phyloP scores from a whole-genome alignment of 2,888 invertebrate species.

The Xestia sexstrigata region DNA sequence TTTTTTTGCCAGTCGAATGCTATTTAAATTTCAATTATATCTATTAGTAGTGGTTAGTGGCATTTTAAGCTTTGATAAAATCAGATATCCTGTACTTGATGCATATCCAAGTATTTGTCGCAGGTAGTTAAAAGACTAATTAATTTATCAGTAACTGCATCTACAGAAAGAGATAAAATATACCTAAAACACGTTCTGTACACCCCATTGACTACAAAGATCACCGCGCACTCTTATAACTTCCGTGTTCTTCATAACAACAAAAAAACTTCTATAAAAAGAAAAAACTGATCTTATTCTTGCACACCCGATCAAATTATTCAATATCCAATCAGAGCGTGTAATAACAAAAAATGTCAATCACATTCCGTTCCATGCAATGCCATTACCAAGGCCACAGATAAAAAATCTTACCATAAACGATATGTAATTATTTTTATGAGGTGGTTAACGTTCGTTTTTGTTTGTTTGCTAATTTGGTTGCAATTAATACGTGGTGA shows the following conservation, averaged over 20 bases:
- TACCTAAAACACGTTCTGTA: background rate
- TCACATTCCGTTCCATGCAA: slow-evolving; percentile 62
- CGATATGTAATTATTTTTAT: slow-evolving; percentile 53
- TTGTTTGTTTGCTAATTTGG: slow-evolving; percentile 36
- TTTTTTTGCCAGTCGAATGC: slow-evolving; percentile 8
- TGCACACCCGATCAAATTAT: slow-evolving; percentile 33
- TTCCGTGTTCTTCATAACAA: slow-evolving; percentile 40
- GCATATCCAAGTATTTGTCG: background rate
- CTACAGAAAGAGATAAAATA: background rate
- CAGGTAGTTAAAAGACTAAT: background rate
- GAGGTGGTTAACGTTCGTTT: slow-evolving; percentile 31
- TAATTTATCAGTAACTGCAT: background rate
- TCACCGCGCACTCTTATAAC: slow-evolving; percentile 15
- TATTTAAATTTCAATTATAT: background rate
- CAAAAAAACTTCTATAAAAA: slow-evolving; percentile 8
- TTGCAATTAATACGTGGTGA: slow-evolving; percentile 34
- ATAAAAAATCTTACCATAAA: slow-evolving; percentile 59
- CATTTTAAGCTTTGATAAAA: slow-evolving; percentile 1
- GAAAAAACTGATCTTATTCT: slow-evolving; percentile 28
- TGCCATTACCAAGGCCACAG: slow-evolving; percentile 66
- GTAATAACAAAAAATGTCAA: slow-evolving; percentile 57
- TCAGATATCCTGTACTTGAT: slow-evolving; percentile 26
- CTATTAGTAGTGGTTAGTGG: background rate
- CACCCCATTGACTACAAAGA: background rate
- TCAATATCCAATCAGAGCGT: slow-evolving; percentile 31